Evolutionary conservation across 2,113 vertebrate species (phyloP), one percentile per base, ranked within the genome.

Genomic region (Phocoena phocoena): DNA sequence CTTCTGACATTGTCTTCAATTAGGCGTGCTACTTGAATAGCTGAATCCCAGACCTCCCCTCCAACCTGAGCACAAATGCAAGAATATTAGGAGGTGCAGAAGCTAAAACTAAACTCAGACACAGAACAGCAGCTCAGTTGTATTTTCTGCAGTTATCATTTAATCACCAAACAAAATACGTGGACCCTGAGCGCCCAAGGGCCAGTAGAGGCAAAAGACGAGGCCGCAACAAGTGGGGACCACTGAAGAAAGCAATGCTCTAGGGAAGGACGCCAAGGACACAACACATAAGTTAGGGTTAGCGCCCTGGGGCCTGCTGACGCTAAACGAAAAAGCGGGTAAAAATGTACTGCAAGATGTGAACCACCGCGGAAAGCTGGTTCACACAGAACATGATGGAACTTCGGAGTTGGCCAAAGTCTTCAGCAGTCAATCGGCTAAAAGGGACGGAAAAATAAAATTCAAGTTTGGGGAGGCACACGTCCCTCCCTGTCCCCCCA

Each of bases 271-370:
- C n/a, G n/a, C n/a, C n/a, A n/a, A n/a, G n/a, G n/a, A n/a, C n/a
- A n/a, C n/a, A n/a, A n/a, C n/a, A n/a, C n/a, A n/a, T n/a, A n/a
- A n/a, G n/a, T n/a, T n/a, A n/a, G n/a, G n/a, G n/a, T n/a, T n/a
- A n/a, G n/a, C n/a, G n/a, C n/a, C n/a, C n/a, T n/a, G n/a, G n/a
- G n/a, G n/a, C 17, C 4, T 31, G 41, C 26, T 31, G 11, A 74
- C 18, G 44, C 13, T 70, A 6, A 17, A 14, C 5, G 20, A 5
- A 31, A 36, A 36, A 1, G 0, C 0, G n/a, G 23, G 31, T 14
- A 50, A 80, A 31, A 6, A 12, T 17, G n/a, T 2, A 14, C 8
- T 20, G 70, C 44, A 93, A 33, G 58, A 58, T 12, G 63, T 28
- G 36, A 38, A 80, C 8, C 74, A 88, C 9, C 9, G 10, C 1